phyloP scores from a whole-genome alignment of 2,113 vertebrate genomes.

The Spermophilus dauricus region DNA sequence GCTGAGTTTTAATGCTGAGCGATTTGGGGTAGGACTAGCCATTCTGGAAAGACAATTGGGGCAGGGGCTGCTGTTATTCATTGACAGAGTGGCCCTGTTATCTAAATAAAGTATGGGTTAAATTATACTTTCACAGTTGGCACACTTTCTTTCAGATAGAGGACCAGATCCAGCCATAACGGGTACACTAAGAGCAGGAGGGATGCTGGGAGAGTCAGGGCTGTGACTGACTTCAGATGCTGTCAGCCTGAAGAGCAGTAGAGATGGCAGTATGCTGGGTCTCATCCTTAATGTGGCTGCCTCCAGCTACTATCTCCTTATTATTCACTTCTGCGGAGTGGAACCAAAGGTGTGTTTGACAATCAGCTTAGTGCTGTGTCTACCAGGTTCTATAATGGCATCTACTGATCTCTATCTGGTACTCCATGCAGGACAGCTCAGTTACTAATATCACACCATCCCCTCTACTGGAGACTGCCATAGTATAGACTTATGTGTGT shows the following conservation, averaged over 20 bases:
- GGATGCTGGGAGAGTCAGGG: neutral
- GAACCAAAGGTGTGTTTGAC: neutral
- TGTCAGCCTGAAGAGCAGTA: neutral
- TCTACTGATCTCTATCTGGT: neutral
- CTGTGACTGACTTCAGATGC: neutral
- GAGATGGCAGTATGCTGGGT: fast-evolving
- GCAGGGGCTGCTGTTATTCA: neutral
- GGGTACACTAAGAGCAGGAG: neutral
- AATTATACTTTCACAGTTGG: neutral
- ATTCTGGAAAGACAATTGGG: neutral
- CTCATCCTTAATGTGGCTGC: too few species aligned
- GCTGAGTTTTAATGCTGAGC: neutral
- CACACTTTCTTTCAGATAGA: neutral
- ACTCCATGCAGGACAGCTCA: neutral
- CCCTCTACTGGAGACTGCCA: too few species aligned
- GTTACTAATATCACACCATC: fast-evolving
- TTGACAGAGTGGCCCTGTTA: neutral
- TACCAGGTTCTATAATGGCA: neutral
- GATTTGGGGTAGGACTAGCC: neutral
- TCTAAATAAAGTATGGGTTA: neutral
- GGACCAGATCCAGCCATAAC: neutral
- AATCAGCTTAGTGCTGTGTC: neutral
- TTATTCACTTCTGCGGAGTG: neutral
- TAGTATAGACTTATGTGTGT: fast-evolving
- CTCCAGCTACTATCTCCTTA: neutral